These are phyloP conservation scores for Squalus acanthias DNA, from an alignment of 2,797 vertebrate species.

Conservation along the genomic window DNA sequence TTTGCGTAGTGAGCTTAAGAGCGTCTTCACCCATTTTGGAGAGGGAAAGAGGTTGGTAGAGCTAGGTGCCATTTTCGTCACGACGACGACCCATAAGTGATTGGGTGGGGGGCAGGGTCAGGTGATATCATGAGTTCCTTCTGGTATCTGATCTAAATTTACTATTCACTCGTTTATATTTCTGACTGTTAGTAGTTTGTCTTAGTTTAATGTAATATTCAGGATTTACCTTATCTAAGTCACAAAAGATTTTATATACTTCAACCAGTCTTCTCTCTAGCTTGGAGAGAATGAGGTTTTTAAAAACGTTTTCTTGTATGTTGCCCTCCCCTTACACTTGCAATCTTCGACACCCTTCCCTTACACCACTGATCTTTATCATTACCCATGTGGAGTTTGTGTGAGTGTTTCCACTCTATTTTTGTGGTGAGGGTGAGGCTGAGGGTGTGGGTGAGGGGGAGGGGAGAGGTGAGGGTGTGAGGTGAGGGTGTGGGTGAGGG, in stretches of 20 bases:
- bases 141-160: neutral
- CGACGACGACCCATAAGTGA: neutral
- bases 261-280: neutral
- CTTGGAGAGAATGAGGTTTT: neutral
- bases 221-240: neutral
- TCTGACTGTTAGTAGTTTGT: neutral
- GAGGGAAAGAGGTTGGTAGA: neutral
- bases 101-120: neutral
- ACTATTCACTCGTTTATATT: neutral
- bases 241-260: too few species aligned
- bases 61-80: neutral
- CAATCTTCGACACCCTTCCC: too few species aligned
- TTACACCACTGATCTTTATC: too few species aligned
- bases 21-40: neutral
- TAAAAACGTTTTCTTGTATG: too few species aligned
- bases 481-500: too few species aligned
- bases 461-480: too few species aligned
- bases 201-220: neutral
- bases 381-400: too few species aligned
- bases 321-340: too few species aligned
- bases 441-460: too few species aligned
- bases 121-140: neutral
- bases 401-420: too few species aligned
- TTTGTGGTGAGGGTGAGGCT: too few species aligned
- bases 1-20: neutral